Base-by-base conservation (phyloP, 2,113 vertebrate genomes). In the Laterallus jamaicensis region DNA sequence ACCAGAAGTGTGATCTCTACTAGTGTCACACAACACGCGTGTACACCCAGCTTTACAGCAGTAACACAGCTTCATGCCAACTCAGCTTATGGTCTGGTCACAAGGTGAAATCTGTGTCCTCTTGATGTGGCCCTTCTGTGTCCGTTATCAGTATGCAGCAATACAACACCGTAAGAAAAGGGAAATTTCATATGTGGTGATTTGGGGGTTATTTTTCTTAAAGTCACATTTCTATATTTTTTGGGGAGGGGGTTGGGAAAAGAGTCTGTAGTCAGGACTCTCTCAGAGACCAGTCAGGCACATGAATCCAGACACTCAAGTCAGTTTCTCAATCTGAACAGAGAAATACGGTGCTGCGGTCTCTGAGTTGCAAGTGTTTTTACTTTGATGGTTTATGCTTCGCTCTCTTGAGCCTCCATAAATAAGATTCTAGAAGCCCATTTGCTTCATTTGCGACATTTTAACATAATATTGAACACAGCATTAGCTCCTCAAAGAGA, bases 401-500 rank as follows among this genome's bases (percentile, higher is more conserved):
- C 82, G 22, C 12, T 63, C 44, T 94, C 47, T 35, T 37, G 31
- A 91, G 67, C 24, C 26, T 78, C 64, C 56, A 91, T 90, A 90
- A 94, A 86, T 92, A 96, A 95, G 58, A 75, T 22, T 85, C 42
- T 26, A 47, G 60, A 86, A 81, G 47, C 15, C 73, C 77, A 93
- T 92, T 74, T 67, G 66, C 71, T 87, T 95, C 74, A 86, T 93
- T 60, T 83, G 81, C 90, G 64, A 71, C 42, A 85, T 94, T 96
- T 93, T 81, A 95, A 88, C 82, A 88, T 76, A 88, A 60, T 94
- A 92, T 93, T 86, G 77, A 93, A 86, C 62, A 91, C 79, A 84
- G 42, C 86, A 95, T 94, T 93, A 92, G 24, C 56, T 93, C 40
- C 84, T 95, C 39, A 62, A 90, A 95, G 83, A 97, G 89, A 97